Evolutionary conservation across 2,113 vertebrate species (phyloP).

Genomic region (Plestiodon gilberti): DNA sequence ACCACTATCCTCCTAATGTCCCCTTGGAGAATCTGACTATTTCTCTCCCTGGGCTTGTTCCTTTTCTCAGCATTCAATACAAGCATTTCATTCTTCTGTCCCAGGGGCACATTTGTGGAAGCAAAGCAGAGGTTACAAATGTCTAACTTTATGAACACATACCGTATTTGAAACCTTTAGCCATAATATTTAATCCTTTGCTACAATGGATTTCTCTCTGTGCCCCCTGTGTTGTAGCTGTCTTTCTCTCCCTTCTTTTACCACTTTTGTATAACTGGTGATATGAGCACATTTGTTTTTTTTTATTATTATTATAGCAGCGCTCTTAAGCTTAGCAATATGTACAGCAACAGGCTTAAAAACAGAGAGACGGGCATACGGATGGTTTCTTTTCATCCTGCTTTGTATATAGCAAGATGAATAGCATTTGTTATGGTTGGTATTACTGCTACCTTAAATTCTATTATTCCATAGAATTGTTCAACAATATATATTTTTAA

Average conservation of each 20-base stretch:
- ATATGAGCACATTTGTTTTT: neutral
- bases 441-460: conserved; percentile 28
- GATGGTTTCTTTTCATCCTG: neutral
- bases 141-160: neutral
- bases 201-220: neutral
- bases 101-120: neutral
- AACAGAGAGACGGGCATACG: neutral
- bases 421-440: conserved; percentile 16
- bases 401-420: neutral
- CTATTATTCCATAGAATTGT: neutral
- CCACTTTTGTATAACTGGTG: neutral
- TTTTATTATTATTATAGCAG: neutral
- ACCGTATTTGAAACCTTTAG: neutral
- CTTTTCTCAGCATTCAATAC: neutral
- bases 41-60: neutral
- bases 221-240: neutral
- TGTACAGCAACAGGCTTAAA: neutral
- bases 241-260: neutral
- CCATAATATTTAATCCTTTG: neutral
- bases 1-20: neutral
- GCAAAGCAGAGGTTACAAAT: neutral
- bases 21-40: neutral
- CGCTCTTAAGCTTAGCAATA: neutral
- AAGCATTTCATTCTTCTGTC: neutral
- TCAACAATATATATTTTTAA: neutral